Base-by-base conservation (phyloP, 1,140 invertebrate species). In the Drosophila pectinifera region DNA sequence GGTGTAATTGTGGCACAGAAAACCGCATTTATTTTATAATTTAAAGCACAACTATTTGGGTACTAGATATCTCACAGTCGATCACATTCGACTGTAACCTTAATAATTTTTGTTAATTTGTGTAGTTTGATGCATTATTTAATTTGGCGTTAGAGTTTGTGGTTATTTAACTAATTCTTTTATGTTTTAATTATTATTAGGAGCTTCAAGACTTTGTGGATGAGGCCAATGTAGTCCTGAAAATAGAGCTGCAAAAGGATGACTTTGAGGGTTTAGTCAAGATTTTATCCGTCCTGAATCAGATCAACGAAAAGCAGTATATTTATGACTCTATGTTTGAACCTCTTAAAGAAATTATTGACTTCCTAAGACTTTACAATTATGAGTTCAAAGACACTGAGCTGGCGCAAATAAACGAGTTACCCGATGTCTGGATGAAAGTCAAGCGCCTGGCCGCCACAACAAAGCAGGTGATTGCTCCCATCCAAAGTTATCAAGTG, bases 341-440 rank as follows among this genome's bases (percentile, higher is more conserved):
- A 42, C 96, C 97, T 0, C 92, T 98, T 1, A 94, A 96, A 86
- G 95, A 97, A 54, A 96, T 95, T 43, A 96, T 97, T 49, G 94
- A 96, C 53, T 91, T 97, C 3, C 92, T 97, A 1, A 95, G 94
- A 65, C 92, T 93, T 4, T 97, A 97, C 74, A 94, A 95, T n/a
- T 95, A 97, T 1, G 95, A 96, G 68, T 95, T 97, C 69, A 93
- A 94, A 0, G 95, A 96, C 79, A 94, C 94, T 36, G 93, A 93
- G 10, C 93, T 94, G 69, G 93, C 94, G 43, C 93, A 94, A 90
- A 84, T 95, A 39, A 93, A 95, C 92, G 95, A 97, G 82, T 92
- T 99, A 28, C 98, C 98, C 0, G 97, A 98, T 76, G 94, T 95
- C 76, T 99, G 98, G 98, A 94, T 93, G 31, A 96, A 95, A 65